These are phyloP conservation scores for Phymatocera aterrima DNA, from an alignment of 2,888 invertebrate species.

Conservation along the genomic window DNA sequence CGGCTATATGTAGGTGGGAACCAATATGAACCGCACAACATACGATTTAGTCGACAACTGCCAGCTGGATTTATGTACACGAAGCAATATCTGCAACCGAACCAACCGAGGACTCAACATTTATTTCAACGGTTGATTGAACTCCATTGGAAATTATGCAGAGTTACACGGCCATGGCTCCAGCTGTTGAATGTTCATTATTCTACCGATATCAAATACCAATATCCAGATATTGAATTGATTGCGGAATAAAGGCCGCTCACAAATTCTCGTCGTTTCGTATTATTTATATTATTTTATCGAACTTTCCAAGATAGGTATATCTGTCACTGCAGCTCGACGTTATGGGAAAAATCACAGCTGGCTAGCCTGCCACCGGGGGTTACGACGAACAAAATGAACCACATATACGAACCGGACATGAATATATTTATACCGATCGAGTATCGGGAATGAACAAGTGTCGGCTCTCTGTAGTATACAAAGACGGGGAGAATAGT, in stretches of 20 bases:
- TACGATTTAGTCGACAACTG: too few relatives aligned
- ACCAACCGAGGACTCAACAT: background rate
- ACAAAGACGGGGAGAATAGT: background rate
- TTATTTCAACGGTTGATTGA: conserved; percentile 14
- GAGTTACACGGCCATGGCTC: too few relatives aligned
- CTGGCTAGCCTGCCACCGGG: background rate
- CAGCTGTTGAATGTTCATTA: background rate
- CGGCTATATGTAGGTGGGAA: too few relatives aligned
- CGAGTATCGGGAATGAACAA: background rate
- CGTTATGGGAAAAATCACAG: background rate
- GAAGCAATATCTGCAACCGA: background rate
- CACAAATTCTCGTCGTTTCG: background rate
- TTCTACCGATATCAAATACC: background rate
- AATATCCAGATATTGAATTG: background rate
- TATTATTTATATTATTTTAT: background rate
- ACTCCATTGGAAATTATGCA: background rate
- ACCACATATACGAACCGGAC: background rate
- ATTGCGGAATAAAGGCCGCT: background rate
- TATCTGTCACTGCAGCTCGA: too few relatives aligned
- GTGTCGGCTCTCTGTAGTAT: background rate
- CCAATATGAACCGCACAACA: background rate
- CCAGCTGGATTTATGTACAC: background rate
- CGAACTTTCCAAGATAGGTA: background rate
- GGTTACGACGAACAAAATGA: background rate
- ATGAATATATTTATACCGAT: background rate